A percentile compares a stretch with the other conserved stretches of the same genome.
Evolutionary conservation across 1,140 invertebrate species (phyloP).

Genomic region (Diachasma alloeum): DNA sequence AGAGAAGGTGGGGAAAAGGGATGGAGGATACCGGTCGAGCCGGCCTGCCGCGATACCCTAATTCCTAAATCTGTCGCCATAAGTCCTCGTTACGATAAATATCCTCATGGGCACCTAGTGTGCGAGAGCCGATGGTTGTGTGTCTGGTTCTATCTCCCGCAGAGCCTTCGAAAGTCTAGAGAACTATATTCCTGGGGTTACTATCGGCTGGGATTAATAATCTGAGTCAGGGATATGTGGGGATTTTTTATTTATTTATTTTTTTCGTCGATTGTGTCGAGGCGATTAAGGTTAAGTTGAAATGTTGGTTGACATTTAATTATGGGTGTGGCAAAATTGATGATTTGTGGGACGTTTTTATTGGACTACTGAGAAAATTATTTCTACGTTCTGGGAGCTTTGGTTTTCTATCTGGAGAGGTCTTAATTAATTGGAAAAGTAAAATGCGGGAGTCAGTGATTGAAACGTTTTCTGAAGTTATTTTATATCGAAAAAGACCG

Average conservation of each 20-base stretch:
- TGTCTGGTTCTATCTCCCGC: slow-evolving; percentile 49
- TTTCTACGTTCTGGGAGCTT: no score
- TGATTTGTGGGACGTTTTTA: background rate
- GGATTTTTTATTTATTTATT: background rate
- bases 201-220: slow-evolving; percentile 13
- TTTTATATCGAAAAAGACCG: no score
- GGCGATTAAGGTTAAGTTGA: background rate
- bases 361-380: background rate
- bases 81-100: slow-evolving; percentile 67
- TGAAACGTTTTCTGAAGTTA: no score
- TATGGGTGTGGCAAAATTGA: background rate
- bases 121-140: slow-evolving; percentile 33
- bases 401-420: no score
- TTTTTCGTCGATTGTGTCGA: background rate
- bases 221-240: background rate
- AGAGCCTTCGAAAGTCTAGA: slow-evolving; percentile 14
- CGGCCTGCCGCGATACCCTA: slow-evolving; percentile 56
- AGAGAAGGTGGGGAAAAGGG: background rate
- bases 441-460: no score
- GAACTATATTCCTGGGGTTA: background rate
- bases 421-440: no score
- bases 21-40: slow-evolving; percentile 21
- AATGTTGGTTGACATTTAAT: background rate
- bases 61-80: slow-evolving; percentile 68
- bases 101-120: slow-evolving; percentile 42